Percentiles rank a stretch among this genome's conserved stretches.
Conservation (phyloP, 2,797 vertebrate species). For the Onychomys leucogaster region DNA sequence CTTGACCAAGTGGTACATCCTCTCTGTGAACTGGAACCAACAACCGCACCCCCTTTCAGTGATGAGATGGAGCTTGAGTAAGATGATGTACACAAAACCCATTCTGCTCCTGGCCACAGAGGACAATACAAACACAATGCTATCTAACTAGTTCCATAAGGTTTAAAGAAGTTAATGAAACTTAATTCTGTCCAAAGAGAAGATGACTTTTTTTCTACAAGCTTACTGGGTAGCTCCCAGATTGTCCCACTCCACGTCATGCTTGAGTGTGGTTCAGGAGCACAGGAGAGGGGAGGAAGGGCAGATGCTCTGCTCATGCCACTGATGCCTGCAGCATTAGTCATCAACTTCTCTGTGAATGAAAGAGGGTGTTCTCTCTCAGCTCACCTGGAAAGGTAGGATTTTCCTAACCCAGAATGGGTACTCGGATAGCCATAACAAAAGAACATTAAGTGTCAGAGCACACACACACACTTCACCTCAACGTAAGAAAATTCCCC, state of each 20-base stretch:
- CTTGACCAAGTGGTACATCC: background rate
- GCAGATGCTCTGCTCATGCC: fast-evolving
- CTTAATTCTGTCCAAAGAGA: background rate
- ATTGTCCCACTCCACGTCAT: background rate
- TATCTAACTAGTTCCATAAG: background rate
- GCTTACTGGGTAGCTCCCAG: background rate
- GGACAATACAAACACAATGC: background rate
- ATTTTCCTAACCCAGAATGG: background rate
- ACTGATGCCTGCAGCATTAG: fast-evolving
- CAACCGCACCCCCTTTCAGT: background rate
- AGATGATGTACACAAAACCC: background rate
- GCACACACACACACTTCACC: too few relatives aligned
- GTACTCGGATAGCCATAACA: background rate
- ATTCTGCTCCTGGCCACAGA: background rate
- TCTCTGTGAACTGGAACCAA: background rate
- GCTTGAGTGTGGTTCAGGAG: too few relatives aligned
- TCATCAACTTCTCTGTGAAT: background rate
- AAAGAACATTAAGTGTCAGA: background rate
- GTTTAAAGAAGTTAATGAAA: background rate
- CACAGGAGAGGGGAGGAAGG: fast-evolving
- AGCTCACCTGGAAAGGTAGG: background rate
- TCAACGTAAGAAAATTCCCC: background rate
- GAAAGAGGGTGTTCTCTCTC: background rate
- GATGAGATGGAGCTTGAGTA: background rate
- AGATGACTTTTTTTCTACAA: background rate